Evolutionary conservation across 2,888 invertebrate species (phyloP).

Genomic region (Capitulum mitella): DNA sequence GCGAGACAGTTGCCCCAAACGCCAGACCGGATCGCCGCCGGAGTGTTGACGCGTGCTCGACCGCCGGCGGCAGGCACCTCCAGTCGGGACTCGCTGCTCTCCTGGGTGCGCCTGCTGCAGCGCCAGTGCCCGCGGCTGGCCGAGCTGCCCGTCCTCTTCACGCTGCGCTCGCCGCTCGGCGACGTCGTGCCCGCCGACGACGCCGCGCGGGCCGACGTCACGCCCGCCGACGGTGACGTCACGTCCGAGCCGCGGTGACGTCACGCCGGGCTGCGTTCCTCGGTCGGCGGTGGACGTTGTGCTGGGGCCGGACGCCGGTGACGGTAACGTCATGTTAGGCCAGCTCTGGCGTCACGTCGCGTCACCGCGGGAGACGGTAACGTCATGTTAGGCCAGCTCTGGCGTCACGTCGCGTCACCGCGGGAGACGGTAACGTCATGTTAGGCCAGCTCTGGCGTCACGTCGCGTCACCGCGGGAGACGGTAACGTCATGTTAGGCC

Average conservation of each 20-base stretch:
- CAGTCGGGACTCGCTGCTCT: slow-evolving; percentile 81
- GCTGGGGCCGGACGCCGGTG: background rate
- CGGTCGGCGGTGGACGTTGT: background rate
- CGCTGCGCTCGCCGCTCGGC: slow-evolving; percentile 57
- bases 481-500: too few species aligned
- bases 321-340: background rate
- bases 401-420: too few species aligned
- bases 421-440: too few species aligned
- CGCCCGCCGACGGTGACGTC: background rate
- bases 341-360: too few species aligned
- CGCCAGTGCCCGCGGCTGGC: slow-evolving; percentile 62
- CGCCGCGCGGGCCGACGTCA: background rate
- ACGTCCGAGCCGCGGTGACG: background rate
- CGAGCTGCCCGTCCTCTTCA: slow-evolving; percentile 75
- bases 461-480: too few species aligned
- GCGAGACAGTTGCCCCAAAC: background rate
- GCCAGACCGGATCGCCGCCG: background rate
- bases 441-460: too few species aligned
- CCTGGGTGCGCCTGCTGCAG: slow-evolving; percentile 79
- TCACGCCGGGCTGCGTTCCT: background rate
- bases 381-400: too few species aligned
- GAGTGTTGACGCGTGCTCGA: background rate
- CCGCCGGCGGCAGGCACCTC: slow-evolving; percentile 37
- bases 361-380: too few species aligned
- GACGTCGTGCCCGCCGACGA: slow-evolving; percentile 36